Evolutionary conservation across 2,113 vertebrate species (phyloP), one percentile per base, ranked within the genome.

Genomic region (Dissostichus mawsoni): DNA sequence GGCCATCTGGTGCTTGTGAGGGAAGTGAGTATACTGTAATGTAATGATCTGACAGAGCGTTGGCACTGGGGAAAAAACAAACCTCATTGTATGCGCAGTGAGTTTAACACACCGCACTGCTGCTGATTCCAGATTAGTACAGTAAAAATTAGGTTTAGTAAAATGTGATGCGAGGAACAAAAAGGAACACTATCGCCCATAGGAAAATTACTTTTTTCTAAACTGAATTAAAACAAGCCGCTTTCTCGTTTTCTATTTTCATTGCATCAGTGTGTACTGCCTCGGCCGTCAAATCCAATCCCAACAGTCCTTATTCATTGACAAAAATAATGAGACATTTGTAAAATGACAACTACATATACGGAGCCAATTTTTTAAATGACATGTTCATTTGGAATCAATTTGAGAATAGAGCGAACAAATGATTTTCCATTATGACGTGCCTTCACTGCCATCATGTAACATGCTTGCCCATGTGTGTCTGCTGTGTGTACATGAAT

Each of bases 361-460:
- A 57, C 36, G 18, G 55, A 73, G 63, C 73, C 67, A 48, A 72
- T 85, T 76, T 80, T 78, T 77, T n/a, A 59, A 83, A 81, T 87
- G 84, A 90, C 86, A 88, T 73, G 58, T 88, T 89, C 63, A 89
- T 89, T 88, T 80, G 66, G 45, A 79, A 90, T 80, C 65, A 78
- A 76, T 90, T 56, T 73, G 33, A 73, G 65, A 84, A 84, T 18
- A 65, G 50, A 61, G 29, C 2, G 44, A 84, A 87, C 58, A 81
- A 85, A 90, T 88, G 71, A 84, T 71, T 89, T 90, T 83, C 75
- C 78, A 87, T 90, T 61, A 85, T 57, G 63, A 78, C 84, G 29
- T 69, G 67, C 53, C 47, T 78, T 61, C 56, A 51, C 74, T 66
- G 68, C 62, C 78, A 44, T 57, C 7, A 62, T 59, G 64, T 70